Conservation (phyloP, 2,888 invertebrate genomes). For the Cerastis rubricosa region DNA sequence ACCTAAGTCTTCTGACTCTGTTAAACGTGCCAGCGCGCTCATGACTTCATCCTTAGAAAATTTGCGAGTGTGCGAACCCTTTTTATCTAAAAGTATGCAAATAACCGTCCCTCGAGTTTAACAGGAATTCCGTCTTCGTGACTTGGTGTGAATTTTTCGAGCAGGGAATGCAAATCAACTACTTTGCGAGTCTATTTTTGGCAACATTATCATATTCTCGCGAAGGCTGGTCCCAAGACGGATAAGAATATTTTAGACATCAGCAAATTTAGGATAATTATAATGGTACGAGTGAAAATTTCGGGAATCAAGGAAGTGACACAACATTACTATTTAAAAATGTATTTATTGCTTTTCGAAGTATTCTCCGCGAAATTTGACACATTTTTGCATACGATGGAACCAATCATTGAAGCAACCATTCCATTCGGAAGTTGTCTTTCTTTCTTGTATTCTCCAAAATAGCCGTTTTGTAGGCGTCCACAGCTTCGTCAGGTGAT, state of each 20-base stretch:
- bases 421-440: too few relatives aligned
- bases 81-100: slow-evolving; percentile 43
- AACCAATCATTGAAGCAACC: too few relatives aligned
- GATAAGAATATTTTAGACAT: not conserved
- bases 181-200: slow-evolving; percentile 30
- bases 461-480: too few relatives aligned
- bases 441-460: too few relatives aligned
- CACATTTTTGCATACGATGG: too few relatives aligned
- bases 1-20: not conserved
- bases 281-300: too few relatives aligned
- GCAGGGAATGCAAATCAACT: slow-evolving; percentile 38
- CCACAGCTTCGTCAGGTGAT: too few relatives aligned
- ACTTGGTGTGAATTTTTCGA: slow-evolving; percentile 28
- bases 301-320: too few relatives aligned
- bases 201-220: not conserved
- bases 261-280: not conserved
- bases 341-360: too few relatives aligned
- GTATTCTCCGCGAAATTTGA: too few relatives aligned
- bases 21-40: not conserved
- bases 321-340: too few relatives aligned
- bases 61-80: slow-evolving; percentile 3
- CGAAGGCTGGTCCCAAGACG: not conserved
- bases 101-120: slow-evolving; percentile 29
- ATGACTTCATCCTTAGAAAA: not conserved
- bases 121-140: slow-evolving; percentile 10